Evolutionary conservation across 2,888 invertebrate species (phyloP).

Genomic region (Drosophila paranaensis): DNA sequence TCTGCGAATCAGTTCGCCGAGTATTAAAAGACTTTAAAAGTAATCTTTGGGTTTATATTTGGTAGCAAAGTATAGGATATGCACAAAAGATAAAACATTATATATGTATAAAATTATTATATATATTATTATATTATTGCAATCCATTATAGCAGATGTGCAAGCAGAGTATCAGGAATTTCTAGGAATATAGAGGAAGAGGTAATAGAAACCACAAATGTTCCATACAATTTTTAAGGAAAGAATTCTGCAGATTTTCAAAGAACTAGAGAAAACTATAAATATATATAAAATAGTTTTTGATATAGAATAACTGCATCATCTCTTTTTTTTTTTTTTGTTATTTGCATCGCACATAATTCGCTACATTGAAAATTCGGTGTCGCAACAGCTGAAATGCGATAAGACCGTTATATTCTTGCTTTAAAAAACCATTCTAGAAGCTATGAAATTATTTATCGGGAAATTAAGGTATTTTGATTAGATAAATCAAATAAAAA

Average conservation of each 20-base stretch:
- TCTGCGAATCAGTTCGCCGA: neutral
- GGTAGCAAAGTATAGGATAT: neutral
- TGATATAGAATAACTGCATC: no score
- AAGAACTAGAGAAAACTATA: neutral
- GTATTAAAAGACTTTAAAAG: neutral
- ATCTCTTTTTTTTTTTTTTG: no score
- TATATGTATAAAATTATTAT: no score
- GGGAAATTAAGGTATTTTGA: neutral
- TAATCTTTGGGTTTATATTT: neutral
- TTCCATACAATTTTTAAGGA: neutral
- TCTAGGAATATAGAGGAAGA: neutral
- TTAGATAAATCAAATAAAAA: neutral
- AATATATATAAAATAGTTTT: neutral
- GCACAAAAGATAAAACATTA: slow-evolving; percentile 6
- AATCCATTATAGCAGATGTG: neutral
- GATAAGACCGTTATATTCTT: neutral
- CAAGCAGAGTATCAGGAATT: neutral
- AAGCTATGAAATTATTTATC: neutral
- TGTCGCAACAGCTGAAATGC: slow-evolving; percentile 1
- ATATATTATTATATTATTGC: neutral
- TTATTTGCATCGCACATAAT: slow-evolving; percentile 1
- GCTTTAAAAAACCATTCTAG: neutral
- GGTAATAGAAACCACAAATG: neutral
- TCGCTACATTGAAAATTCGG: neutral
- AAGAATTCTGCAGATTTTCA: neutral